These are phyloP conservation scores for Gallinago jamesoni DNA, from an alignment of 2,113 vertebrate genomes.

Conservation along the genomic window DNA sequence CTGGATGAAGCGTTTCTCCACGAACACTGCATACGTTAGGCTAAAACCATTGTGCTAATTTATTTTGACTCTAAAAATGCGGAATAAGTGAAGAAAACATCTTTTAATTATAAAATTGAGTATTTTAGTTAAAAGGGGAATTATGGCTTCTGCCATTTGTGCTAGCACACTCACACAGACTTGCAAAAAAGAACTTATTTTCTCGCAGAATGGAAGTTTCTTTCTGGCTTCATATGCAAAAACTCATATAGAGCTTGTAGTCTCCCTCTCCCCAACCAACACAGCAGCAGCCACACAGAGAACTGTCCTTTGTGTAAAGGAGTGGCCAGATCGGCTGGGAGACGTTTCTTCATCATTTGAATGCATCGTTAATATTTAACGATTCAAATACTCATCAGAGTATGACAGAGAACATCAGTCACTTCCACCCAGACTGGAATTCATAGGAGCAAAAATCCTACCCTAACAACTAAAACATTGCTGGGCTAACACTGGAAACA, in stretches of 20 bases:
- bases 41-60: not conserved
- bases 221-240: not conserved
- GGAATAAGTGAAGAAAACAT: not conserved
- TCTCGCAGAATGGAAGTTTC: not conserved
- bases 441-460: not conserved
- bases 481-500: not conserved
- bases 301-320: not conserved
- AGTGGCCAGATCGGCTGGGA: not conserved
- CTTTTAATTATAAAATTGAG: not conserved
- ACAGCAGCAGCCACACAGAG: not conserved
- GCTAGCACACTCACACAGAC: not conserved
- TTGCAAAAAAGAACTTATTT: not conserved
- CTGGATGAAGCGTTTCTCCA: not conserved
- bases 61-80: not conserved
- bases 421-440: not conserved
- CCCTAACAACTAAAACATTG: not conserved
- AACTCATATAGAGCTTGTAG: not conserved
- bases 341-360: not conserved
- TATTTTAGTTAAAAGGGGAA: not conserved
- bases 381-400: not conserved
- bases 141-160: not conserved
- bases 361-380: not conserved
- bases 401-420: not conserved
- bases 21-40: not conserved
- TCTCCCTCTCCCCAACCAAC: accelerated